Base-by-base conservation (phyloP, 2,113 vertebrate species). In the Xiphophorus couchianus region DNA sequence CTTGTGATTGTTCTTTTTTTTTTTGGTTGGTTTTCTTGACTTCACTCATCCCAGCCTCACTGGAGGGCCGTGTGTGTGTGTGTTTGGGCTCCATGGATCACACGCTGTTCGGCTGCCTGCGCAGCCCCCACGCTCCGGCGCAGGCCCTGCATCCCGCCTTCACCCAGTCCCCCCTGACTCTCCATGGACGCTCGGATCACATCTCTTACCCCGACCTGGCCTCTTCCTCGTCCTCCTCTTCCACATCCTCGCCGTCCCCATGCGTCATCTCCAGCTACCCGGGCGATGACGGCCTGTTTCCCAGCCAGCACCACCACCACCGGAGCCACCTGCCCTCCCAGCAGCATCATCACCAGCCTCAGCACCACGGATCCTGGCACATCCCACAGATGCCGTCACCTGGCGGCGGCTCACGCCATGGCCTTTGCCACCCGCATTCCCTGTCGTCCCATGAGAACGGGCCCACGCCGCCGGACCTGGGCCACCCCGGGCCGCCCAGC, bases 101-200 rank as follows among this genome's bases (percentile, higher is more conserved):
- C 96, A 96, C 97, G 6, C 96, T 99, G 82, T 99, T 99, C 77
- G 96, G 97, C 94, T 99, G 97, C 95, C 94, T 99, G 93, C 96
- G 97, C 94, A 97, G 96, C 95, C 96, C 97, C 65, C 98, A 99
- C 80, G 95, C 95, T 91, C 90, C 97, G 0, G 95, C 96, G 0
- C 98, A 98, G 94, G 95, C 95, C 93, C 95, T 98, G 94, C 98
- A 99, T 90, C 96, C 97, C 3, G 97, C 94, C 78, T 95, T 99
- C 90, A 94, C 96, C 73, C 96, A 97, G 93, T 97, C 97, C 27
- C 95, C 97, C 15, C 94, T 98, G 60, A 95, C 97, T 64, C 94
- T 99, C 71, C 97, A 98, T 75, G 97, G 97, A 90, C 96, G 98
- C 93, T 96, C 98, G 19, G 98, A 99, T 92, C 97, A 97, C 89